Evolutionary conservation across 2,888 invertebrate genomes (phyloP), one percentile per base, ranked within the genome.

Genomic region (Pterostichus niger): DNA sequence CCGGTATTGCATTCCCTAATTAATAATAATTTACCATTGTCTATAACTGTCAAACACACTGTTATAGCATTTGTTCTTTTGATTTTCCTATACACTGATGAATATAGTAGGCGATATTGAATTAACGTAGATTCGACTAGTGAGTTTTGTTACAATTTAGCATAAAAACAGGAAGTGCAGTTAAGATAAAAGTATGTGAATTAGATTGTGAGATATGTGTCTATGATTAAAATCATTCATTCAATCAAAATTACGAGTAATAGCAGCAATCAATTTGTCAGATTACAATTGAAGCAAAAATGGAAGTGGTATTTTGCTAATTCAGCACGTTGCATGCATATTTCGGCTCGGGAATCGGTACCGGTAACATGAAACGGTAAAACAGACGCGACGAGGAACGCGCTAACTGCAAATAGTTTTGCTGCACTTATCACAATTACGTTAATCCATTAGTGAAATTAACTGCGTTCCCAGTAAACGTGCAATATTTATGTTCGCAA

Each of bases 361-460:
- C 52, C 52, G 7, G 52, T 54, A n/a, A 33, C 61, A 11, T 61
- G 35, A 68, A 61, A 15, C 17, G 24, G 52, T 52, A 49, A 52
- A 75, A 75, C 40, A 52, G 49, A 49, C 46, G 46, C 68, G 46
- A 71, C 44, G 24, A 71, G 46, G 6, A 46, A 15, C 15, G 71
- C 49, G 75, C 76, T 24, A 77, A 79, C 64, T 79, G 46, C 64
- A 64, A 61, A 64, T 68, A 64, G 64, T 79, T 79, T 68, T 79
- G 35, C 79, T 31, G 79, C 79, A 79, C 79, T 79, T 79, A 79
- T 64, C 64, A 49, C 79, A 79, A 79, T 79, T 79, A 79, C 64
- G 68, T 79, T 79, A 79, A 79, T 79, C 79, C 79, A 79, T 79
- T 79, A 79, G 79, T 79, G 40, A 79, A 79, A 79, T 79, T 79